phyloP scores from a whole-genome alignment of 2,113 vertebrate genomes.

The Odocoileus virginianus region DNA sequence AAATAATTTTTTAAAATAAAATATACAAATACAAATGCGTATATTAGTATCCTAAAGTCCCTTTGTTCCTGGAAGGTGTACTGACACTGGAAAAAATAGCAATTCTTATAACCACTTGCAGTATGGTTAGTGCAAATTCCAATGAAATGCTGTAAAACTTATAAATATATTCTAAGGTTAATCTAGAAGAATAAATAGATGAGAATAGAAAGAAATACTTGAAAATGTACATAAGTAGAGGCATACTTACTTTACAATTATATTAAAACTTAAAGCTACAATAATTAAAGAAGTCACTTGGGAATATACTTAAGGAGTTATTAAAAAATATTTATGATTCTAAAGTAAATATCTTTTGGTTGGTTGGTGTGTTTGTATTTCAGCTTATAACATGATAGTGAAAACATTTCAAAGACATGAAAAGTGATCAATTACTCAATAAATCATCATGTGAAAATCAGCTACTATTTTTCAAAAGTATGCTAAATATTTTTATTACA shows the following conservation, averaged over 20 bases:
- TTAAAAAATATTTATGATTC: neutral
- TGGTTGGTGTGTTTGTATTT: neutral
- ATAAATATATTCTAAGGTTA: neutral
- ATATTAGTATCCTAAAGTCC: neutral
- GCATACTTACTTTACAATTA: neutral
- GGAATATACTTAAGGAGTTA: neutral
- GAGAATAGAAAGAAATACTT: neutral
- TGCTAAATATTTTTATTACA: neutral
- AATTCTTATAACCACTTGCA: neutral
- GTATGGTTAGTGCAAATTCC: neutral
- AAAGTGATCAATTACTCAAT: neutral
- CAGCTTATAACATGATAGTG: neutral
- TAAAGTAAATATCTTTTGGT: neutral
- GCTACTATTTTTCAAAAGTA: neutral
- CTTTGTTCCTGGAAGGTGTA: neutral
- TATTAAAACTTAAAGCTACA: neutral
- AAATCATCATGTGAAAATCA: neutral
- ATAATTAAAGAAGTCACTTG: neutral
- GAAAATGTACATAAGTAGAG: neutral
- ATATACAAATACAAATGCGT: neutral
- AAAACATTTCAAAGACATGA: neutral
- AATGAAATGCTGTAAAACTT: neutral
- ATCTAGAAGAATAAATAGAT: neutral
- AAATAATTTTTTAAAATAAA: neutral
- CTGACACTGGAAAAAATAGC: neutral